Evolutionary conservation across 2,888 invertebrate species (phyloP).

Genomic region (Tachina fera): DNA sequence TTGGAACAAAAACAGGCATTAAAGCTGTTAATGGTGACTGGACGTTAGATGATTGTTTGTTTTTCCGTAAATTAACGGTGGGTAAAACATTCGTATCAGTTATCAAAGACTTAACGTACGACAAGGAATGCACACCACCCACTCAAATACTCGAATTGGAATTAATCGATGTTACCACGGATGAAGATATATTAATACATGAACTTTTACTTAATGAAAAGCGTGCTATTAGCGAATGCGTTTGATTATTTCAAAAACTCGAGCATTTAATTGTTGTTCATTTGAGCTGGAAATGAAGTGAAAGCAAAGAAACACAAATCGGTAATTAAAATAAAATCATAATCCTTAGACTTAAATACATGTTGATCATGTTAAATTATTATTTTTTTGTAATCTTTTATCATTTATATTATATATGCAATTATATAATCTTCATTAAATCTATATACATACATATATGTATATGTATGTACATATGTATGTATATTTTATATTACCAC

Average conservation of each 20-base stretch:
- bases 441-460: background rate
- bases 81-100: conserved; percentile 88
- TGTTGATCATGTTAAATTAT: conserved; percentile 45
- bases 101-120: conserved; percentile 86
- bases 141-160: conserved; percentile 87
- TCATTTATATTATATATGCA: background rate
- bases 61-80: conserved; percentile 89
- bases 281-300: background rate
- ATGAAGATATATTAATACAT: conserved; percentile 87
- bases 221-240: conserved; percentile 82
- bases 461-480: conserved; percentile 21
- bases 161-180: conserved; percentile 88
- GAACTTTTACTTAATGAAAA: conserved; percentile 86
- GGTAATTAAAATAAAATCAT: conserved; percentile 19
- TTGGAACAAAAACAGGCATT: conserved; percentile 82
- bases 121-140: conserved; percentile 86
- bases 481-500: conserved; percentile 10
- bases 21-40: conserved; percentile 83
- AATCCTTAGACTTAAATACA: conserved; percentile 5
- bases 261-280: background rate
- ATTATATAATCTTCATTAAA: background rate
- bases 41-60: conserved; percentile 86
- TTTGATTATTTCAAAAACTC: background rate
- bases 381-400: background rate
- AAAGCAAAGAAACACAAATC: conserved; percentile 1